Evolutionary conservation across 2,888 invertebrate genomes (phyloP).

Genomic region (Embidobia sp.): DNA sequence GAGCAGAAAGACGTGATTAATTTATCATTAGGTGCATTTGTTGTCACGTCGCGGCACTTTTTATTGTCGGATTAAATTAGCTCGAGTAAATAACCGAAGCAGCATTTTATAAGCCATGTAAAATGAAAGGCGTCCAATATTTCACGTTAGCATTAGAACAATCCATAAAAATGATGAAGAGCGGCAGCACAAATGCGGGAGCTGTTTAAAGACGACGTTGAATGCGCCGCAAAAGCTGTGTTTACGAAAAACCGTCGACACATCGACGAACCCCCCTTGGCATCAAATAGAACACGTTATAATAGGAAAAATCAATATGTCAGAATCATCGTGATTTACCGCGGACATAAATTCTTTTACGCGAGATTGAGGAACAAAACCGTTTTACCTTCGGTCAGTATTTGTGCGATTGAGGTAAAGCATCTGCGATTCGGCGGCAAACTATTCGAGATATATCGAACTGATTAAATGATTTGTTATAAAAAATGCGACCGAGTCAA

Average conservation of each 20-base stretch:
- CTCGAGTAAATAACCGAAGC: too few species aligned
- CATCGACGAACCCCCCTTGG: constrained; percentile 7
- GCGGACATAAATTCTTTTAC: constrained; percentile 32
- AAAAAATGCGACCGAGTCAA: background rate
- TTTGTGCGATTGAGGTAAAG: constrained; percentile 4
- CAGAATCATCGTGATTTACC: constrained; percentile 38
- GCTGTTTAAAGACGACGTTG: constrained; percentile 1
- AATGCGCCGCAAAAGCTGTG: background rate
- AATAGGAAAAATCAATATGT: constrained; percentile 51
- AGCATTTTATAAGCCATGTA: too few species aligned
- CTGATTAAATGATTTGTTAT: background rate
- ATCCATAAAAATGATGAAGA: constrained; percentile 2
- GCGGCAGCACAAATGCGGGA: background rate
- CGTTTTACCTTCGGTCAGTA: constrained; percentile 5
- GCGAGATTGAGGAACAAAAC: constrained; percentile 25
- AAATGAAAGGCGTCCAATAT: background rate
- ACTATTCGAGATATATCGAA: background rate
- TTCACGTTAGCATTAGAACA: background rate
- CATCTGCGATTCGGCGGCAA: background rate
- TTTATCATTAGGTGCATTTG: too few species aligned
- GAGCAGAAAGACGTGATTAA: too few species aligned
- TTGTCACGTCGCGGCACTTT: too few species aligned
- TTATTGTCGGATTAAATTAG: too few species aligned
- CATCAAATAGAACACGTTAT: constrained; percentile 14
- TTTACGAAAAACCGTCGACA: constrained; percentile 18